Conservation (phyloP, 2,797 vertebrate species). For the Eutrigla gurnardus region DNA sequence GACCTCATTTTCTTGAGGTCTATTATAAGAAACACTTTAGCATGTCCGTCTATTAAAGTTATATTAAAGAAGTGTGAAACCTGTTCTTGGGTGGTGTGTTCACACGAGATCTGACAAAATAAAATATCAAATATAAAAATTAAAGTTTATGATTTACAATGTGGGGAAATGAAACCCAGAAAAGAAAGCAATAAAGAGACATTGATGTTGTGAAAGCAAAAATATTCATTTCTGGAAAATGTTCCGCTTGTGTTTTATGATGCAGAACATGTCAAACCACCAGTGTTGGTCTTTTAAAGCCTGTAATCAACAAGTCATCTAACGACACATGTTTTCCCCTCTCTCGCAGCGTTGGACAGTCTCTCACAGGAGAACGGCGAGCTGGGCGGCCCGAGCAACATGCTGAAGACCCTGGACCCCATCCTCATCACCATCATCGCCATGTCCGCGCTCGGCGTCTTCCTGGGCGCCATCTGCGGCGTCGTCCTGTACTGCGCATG, state of each 20-base stretch:
- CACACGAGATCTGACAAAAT: not conserved
- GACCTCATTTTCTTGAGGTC: not conserved
- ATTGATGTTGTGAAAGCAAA: not conserved
- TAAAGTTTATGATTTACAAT: too few species aligned
- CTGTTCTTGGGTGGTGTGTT: not conserved
- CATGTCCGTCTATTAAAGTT: not conserved
- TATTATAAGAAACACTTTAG: too few species aligned
- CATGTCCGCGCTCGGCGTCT: slow-evolving; percentile 95
- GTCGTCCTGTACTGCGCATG: slow-evolving; percentile 98
- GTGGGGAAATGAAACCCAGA: not conserved
- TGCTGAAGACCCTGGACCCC: slow-evolving; percentile 96
- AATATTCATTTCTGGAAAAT: not conserved
- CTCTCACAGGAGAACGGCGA: slow-evolving; percentile 53
- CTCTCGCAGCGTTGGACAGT: slow-evolving; percentile 68
- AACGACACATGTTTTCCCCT: not conserved
- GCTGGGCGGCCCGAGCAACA: slow-evolving; percentile 88
- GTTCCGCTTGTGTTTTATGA: not conserved
- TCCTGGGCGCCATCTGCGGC: slow-evolving; percentile 95
- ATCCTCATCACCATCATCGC: slow-evolving; percentile 99
- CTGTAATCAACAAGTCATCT: not conserved
- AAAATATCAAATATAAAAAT: too few species aligned
- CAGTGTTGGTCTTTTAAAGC: not conserved
- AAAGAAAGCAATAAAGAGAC: not conserved
- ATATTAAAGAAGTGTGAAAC: not conserved
- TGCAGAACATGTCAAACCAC: slow-evolving; percentile 16